Evolutionary conservation across 1,140 invertebrate genomes (phyloP).

Genomic region (Dreissena rostriformis): DNA sequence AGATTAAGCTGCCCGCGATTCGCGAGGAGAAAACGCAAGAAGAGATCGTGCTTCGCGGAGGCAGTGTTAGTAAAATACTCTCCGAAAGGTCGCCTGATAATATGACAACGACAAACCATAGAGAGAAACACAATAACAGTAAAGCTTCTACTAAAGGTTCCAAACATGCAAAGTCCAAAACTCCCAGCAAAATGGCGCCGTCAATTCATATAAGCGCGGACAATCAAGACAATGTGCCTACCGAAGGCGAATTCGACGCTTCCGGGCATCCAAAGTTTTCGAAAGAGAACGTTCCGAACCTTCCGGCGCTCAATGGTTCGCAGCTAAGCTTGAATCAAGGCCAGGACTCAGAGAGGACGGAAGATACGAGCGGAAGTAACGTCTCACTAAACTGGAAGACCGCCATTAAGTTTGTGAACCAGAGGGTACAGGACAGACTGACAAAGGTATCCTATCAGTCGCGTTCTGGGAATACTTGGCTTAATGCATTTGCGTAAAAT

Average conservation of each 20-base stretch:
- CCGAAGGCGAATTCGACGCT: neutral
- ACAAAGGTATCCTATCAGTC: conserved; percentile 35
- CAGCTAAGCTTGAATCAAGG: conserved; percentile 34
- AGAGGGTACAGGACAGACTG: conserved; percentile 64
- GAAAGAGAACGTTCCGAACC: neutral
- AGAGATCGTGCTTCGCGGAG: conserved; percentile 52
- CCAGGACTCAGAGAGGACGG: conserved; percentile 5
- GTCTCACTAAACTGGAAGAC: conserved; percentile 55
- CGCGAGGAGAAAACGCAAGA: conserved; percentile 65
- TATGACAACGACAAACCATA: neutral
- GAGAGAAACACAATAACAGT: neutral
- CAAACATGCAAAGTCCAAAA: neutral
- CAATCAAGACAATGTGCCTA: neutral
- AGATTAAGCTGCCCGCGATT: conserved; percentile 59
- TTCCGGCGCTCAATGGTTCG: conserved; percentile 7
- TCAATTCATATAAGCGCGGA: too few species aligned
- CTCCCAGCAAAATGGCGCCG: neutral
- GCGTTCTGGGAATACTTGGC: too few species aligned
- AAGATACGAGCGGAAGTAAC: neutral
- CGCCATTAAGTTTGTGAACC: conserved; percentile 68
- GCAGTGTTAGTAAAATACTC: neutral
- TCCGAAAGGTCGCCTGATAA: neutral
- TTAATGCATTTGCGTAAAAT: too few species aligned
- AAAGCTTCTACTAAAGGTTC: neutral
- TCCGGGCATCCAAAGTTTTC: neutral